Conservation (phyloP, 1,140 invertebrate genomes). For the Gryon sp. region DNA sequence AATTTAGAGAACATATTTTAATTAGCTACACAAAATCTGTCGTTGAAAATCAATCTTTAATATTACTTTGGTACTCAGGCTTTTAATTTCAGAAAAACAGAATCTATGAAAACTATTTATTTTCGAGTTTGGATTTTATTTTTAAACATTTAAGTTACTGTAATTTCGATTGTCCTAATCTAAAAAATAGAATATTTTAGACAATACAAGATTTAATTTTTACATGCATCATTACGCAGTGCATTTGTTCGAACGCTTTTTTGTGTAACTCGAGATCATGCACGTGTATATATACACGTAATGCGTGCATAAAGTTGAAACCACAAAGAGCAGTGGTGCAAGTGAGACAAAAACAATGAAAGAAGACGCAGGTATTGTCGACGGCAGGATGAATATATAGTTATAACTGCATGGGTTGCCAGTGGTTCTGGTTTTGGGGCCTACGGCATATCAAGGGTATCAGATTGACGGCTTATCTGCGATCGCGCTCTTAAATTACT, state of each 20-base stretch:
- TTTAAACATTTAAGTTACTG: too few species aligned
- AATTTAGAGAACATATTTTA: too few species aligned
- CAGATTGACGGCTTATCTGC: slow-evolving; percentile 65
- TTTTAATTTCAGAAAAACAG: too few species aligned
- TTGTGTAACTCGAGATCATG: slow-evolving; percentile 54
- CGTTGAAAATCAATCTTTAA: too few species aligned
- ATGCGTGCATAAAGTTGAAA: slow-evolving; percentile 20
- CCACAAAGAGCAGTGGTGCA: not conserved
- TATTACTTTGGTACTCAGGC: too few species aligned
- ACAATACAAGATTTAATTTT: not conserved
- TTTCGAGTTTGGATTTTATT: too few species aligned
- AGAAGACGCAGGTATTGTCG: slow-evolving; percentile 52
- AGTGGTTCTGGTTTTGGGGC: slow-evolving; percentile 59
- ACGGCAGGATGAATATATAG: slow-evolving; percentile 52
- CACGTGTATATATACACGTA: slow-evolving; percentile 42
- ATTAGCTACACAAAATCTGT: too few species aligned
- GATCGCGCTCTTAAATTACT: slow-evolving; percentile 64
- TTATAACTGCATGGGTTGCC: slow-evolving; percentile 47
- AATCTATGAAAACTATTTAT: too few species aligned
- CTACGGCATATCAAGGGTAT: slow-evolving; percentile 65
- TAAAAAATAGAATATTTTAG: not conserved
- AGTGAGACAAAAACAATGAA: slow-evolving; percentile 23
- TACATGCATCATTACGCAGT: slow-evolving; percentile 28
- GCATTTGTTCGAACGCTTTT: slow-evolving; percentile 40
- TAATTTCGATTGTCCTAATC: not conserved